A percentile compares a stretch with the other conserved stretches of the same genome.
These are phyloP conservation scores for Leptothorax acervorum DNA, from an alignment of 2,888 invertebrate species.

Conservation along the genomic window DNA sequence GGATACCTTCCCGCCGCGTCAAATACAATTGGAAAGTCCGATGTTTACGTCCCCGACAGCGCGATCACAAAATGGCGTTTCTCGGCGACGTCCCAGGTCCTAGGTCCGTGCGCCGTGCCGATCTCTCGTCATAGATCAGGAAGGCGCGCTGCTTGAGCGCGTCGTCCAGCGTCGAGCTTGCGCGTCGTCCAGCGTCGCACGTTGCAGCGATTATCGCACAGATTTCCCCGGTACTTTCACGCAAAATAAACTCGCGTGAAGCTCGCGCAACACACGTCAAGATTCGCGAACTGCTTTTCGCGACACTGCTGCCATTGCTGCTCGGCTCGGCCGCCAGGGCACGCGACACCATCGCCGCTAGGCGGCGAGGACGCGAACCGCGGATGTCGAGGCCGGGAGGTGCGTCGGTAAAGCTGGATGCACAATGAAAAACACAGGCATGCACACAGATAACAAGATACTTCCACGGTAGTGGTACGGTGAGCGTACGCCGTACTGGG, in stretches of 20 bases:
- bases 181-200: background rate
- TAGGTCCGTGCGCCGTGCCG: background rate
- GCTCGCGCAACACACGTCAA: constrained; percentile 67
- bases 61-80: constrained; percentile 80
- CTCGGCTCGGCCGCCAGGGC: no score
- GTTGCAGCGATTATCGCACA: constrained; percentile 14
- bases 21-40: constrained; percentile 78
- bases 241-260: constrained; percentile 65
- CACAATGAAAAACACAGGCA: no score
- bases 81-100: constrained; percentile 44
- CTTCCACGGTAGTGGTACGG: no score
- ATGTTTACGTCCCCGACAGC: constrained; percentile 78
- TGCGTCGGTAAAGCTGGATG: no score
- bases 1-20: constrained; percentile 27
- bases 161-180: no score
- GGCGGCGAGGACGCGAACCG: no score
- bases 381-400: no score
- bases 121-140: background rate
- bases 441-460: no score
- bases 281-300: constrained; percentile 74
- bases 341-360: no score
- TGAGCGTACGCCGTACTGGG: no score
- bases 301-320: constrained; percentile 62
- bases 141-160: no score
- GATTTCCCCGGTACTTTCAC: constrained; percentile 27